Percentiles rank a stretch among this genome's conserved stretches.
Conservation (phyloP, 2,113 vertebrate species). For the Brachypodius melanocephalos region DNA sequence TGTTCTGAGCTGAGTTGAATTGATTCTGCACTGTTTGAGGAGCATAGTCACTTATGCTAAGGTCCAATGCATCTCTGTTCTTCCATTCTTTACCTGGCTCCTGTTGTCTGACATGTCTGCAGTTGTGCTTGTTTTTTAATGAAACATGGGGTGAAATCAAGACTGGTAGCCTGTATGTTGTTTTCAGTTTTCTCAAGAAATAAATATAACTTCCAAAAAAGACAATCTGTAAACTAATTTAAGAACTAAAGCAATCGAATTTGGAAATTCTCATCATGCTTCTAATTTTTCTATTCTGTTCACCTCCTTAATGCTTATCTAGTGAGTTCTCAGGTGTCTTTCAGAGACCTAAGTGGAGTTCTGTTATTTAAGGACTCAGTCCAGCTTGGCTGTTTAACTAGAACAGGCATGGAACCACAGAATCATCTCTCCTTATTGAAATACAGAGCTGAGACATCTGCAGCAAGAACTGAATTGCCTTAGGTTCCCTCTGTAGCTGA, state of each 20-base stretch:
- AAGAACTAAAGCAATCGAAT: slow-evolving; percentile 7
- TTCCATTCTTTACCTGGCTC: slow-evolving; percentile 22
- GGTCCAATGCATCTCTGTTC: neutral
- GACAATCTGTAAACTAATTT: slow-evolving; percentile 39
- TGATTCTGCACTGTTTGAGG: neutral
- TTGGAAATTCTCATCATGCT: neutral
- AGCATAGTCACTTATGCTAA: neutral
- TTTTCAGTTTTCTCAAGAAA: slow-evolving; percentile 62
- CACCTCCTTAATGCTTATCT: neutral
- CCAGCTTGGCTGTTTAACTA: neutral
- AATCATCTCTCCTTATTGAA: neutral
- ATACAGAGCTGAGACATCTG: neutral
- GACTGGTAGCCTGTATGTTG: slow-evolving; percentile 56
- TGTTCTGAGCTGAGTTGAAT: neutral
- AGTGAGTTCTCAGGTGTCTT: neutral
- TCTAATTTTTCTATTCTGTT: neutral
- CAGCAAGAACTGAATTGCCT: neutral
- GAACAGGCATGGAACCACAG: neutral
- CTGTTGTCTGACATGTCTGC: slow-evolving; percentile 42
- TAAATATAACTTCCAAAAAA: slow-evolving; percentile 59
- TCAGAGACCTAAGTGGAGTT: neutral
- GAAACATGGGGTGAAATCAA: slow-evolving; percentile 31
- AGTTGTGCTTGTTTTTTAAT: slow-evolving; percentile 30
- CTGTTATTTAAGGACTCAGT: neutral
- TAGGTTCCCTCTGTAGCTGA: neutral